These are phyloP conservation scores for Drosophila nannoptera DNA, from an alignment of 1,140 invertebrate species.

Conservation along the genomic window DNA sequence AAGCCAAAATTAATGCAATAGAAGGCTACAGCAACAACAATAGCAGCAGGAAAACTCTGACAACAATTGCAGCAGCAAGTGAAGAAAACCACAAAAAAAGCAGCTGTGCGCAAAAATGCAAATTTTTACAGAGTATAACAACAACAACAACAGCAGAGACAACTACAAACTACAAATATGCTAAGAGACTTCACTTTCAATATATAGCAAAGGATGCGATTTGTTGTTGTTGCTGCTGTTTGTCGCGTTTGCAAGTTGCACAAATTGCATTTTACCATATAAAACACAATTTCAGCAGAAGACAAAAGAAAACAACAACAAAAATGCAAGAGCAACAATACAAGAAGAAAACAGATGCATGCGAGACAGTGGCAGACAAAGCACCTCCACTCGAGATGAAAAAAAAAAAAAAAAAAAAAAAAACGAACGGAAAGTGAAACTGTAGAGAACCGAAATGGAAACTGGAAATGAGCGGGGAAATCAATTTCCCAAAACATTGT, in stretches of 20 bases:
- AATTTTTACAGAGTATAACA: constrained; percentile 72
- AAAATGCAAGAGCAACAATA: constrained; percentile 28
- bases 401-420: constrained; percentile 53
- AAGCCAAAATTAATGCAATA: constrained; percentile 76
- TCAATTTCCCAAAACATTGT: constrained; percentile 52
- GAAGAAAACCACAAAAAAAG: constrained; percentile 73
- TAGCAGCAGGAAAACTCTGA: constrained; percentile 4
- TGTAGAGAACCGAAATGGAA: constrained; percentile 68
- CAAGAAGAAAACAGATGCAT: constrained; percentile 40
- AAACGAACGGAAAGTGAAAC: constrained; percentile 73
- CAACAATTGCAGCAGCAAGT: constrained; percentile 46
- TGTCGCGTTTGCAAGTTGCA: constrained; percentile 76
- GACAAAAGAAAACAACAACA: constrained; percentile 62
- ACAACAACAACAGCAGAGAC: constrained; percentile 39
- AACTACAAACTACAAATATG: constrained; percentile 62
- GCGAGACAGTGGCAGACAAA: constrained; percentile 40
- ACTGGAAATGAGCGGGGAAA: constrained; percentile 77
- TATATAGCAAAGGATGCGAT: constrained; percentile 74
- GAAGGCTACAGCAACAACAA: constrained; percentile 54
- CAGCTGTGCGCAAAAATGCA: constrained; percentile 75
- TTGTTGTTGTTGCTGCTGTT: constrained; percentile 63
- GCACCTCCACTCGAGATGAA: constrained; percentile 50
- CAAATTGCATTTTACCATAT: constrained; percentile 78
- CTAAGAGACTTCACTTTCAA: constrained; percentile 77
- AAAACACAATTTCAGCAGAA: constrained; percentile 74